Evolutionary conservation across 2,888 invertebrate species (phyloP), one percentile per base, ranked within the genome.

Genomic region (Tupiocoris notatus): DNA sequence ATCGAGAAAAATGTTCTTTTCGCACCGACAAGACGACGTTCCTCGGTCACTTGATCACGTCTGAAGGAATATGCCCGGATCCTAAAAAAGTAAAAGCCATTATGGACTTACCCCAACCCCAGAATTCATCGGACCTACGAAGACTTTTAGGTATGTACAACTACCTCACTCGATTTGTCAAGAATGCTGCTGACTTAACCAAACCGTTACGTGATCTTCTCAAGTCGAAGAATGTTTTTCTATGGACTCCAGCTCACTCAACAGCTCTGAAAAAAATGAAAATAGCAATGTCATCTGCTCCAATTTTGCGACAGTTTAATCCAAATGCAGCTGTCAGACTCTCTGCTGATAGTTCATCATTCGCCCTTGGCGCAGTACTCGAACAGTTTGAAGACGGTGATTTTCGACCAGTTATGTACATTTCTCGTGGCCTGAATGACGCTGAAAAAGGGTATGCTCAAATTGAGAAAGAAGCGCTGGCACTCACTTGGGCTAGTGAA

Each of bases 401-500:
- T n/a, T n/a, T n/a, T n/a, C n/a, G n/a, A n/a, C n/a, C n/a, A n/a
- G n/a, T n/a, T n/a, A n/a, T n/a, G n/a, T n/a, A n/a, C n/a, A n/a
- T n/a, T n/a, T n/a, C n/a, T n/a, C n/a, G n/a, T n/a, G n/a, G n/a
- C n/a, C n/a, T n/a, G n/a, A n/a, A n/a, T n/a, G n/a, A n/a, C n/a
- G n/a, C n/a, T n/a, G n/a, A n/a, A n/a, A n/a, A n/a, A n/a, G n/a
- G n/a, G n/a, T n/a, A n/a, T n/a, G n/a, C n/a, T n/a, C n/a, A n/a
- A n/a, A n/a, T n/a, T n/a, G 78, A 54, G 21, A 66, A 66, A 22
- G 67, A 66, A 17, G 67, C 67, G 7, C 54, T 66, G 1, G 54
- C 6, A 57, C 74, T 83, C 0, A 81, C 80, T 0, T 82, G 81
- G 80, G 83, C 82, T 2, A 80, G 81, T 6, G 82, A 84, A 70